Percentiles rank a stretch among this genome's conserved stretches.
Evolutionary conservation across 2,888 invertebrate genomes (phyloP).

Genomic region (Ischnura elegans): DNA sequence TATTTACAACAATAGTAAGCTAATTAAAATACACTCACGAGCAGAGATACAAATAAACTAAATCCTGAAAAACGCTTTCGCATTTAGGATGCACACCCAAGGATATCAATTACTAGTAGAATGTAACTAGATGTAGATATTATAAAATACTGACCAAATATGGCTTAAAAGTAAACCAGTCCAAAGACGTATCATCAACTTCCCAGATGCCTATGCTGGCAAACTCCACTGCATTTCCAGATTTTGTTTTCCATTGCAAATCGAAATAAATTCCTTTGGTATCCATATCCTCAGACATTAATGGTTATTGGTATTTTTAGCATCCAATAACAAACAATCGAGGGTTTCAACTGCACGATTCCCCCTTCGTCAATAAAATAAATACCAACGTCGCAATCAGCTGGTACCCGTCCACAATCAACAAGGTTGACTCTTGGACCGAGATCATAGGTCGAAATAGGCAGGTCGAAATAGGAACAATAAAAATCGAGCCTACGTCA

Average conservation of each 20-base stretch:
- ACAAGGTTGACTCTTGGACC: constrained; percentile 23
- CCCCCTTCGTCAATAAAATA: neutral
- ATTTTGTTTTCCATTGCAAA: constrained; percentile 76
- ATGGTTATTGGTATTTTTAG: neutral
- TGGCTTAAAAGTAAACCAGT: constrained; percentile 78
- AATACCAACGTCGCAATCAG: constrained; percentile 51
- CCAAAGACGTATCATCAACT: constrained; percentile 77
- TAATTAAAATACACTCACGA: neutral
- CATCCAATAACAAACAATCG: neutral
- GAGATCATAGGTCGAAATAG: neutral
- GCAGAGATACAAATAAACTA: neutral
- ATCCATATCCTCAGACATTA: constrained; percentile 60
- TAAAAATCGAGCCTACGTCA: neutral
- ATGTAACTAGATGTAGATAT: neutral
- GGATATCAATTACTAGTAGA: neutral
- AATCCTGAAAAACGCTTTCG: neutral
- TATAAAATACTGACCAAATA: constrained; percentile 76
- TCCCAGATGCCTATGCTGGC: constrained; percentile 77
- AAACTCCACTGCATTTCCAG: constrained; percentile 76
- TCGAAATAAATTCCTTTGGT: constrained; percentile 50
- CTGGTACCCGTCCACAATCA: neutral
- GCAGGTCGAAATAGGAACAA: neutral
- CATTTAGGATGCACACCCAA: neutral
- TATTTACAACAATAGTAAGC: neutral
- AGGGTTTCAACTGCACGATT: neutral